Percentiles rank a stretch among this genome's conserved stretches.
These are phyloP conservation scores for Archips crataeganus DNA, from an alignment of 2,888 invertebrate genomes.

Conservation along the genomic window DNA sequence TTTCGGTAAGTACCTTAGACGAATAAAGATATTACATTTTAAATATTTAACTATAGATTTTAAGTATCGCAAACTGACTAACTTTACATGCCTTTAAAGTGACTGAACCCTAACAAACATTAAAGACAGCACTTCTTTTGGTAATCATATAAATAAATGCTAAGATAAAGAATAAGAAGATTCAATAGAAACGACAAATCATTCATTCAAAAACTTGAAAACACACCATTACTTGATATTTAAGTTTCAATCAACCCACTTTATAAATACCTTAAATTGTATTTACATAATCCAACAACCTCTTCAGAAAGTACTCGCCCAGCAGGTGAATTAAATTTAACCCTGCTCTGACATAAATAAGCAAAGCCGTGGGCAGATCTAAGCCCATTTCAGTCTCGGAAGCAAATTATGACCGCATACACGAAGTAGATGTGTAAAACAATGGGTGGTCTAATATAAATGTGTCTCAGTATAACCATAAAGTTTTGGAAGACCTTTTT, in stretches of 20 bases:
- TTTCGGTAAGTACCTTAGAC: too few species aligned
- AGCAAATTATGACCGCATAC: constrained; percentile 32
- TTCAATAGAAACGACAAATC: too few species aligned
- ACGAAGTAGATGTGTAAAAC: constrained; percentile 25
- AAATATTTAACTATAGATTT: too few species aligned
- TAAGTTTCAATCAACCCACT: background rate
- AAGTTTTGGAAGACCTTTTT: constrained; percentile 19
- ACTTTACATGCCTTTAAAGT: too few species aligned
- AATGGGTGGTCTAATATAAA: constrained; percentile 40
- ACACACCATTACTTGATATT: background rate
- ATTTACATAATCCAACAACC: background rate
- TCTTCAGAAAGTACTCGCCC: background rate
- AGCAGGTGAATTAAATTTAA: constrained; percentile 34
- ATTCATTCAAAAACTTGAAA: background rate
- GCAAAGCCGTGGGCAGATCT: constrained; percentile 28
- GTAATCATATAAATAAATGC: too few species aligned
- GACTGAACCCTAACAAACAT: too few species aligned
- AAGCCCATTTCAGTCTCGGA: constrained; percentile 33
- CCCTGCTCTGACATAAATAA: constrained; percentile 30
- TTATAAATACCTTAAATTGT: background rate
- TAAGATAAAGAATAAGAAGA: too few species aligned
- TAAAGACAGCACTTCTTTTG: too few species aligned
- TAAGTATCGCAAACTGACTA: too few species aligned
- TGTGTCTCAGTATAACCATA: constrained; percentile 17
- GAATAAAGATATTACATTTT: too few species aligned